These are phyloP conservation scores for Otocyon megalotis DNA, from an alignment of 2,113 vertebrate genomes.

Conservation along the genomic window DNA sequence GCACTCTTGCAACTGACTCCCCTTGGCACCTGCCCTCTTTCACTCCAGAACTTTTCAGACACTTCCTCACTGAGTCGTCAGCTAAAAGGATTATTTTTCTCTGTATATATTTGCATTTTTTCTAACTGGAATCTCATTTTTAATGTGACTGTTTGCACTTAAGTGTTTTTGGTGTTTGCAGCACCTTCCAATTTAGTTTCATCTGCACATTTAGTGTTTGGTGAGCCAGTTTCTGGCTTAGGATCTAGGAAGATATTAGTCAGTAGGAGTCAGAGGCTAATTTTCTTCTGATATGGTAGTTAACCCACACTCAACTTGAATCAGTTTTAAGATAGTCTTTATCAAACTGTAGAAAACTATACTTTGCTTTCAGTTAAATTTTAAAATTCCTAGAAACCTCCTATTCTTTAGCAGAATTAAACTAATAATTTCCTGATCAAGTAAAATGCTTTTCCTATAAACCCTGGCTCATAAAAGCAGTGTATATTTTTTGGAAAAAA, in stretches of 20 bases:
- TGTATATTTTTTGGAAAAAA: background rate
- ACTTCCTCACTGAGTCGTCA: constrained; percentile 30
- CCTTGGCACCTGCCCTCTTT: background rate
- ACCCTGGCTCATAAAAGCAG: background rate
- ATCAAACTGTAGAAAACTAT: constrained; percentile 1
- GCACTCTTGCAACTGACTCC: background rate
- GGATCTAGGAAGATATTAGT: constrained; percentile 38
- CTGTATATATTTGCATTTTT: constrained; percentile 76
- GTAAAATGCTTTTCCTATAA: background rate
- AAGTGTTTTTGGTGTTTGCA: constrained; percentile 60
- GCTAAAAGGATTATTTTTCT: constrained; percentile 59
- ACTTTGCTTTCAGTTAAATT: constrained; percentile 55
- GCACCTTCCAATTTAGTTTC: constrained; percentile 70
- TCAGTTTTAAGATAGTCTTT: constrained; percentile 42
- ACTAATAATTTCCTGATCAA: background rate
- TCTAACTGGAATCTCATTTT: constrained; percentile 55
- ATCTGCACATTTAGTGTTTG: constrained; percentile 36
- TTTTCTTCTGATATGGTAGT: constrained; percentile 40
- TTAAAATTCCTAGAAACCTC: constrained; percentile 43
- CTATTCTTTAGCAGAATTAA: constrained; percentile 48
- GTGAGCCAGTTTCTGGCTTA: constrained; percentile 53
- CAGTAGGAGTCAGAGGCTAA: background rate
- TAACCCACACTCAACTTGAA: constrained; percentile 15
- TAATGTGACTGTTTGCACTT: constrained; percentile 56
- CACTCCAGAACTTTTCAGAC: background rate